Conservation (phyloP, 1,140 invertebrate genomes). For the Diorhabda carinulata region DNA sequence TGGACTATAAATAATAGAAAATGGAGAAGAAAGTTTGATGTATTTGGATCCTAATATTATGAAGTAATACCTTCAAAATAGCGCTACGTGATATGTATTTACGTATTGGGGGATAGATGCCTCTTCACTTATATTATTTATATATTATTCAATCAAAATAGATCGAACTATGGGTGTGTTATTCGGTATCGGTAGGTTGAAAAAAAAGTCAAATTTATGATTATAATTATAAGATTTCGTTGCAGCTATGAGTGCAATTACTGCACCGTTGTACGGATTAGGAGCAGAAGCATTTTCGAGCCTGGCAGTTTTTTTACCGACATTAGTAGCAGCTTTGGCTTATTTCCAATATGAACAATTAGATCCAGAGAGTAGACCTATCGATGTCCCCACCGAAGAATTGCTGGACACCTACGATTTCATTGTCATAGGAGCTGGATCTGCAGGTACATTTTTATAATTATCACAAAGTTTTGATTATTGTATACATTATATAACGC, state of each 20-base stretch:
- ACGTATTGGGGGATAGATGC: too few relatives aligned
- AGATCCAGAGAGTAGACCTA: constrained; percentile 70
- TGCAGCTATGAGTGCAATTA: constrained; percentile 40
- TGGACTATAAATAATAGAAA: too few relatives aligned
- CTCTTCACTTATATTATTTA: too few relatives aligned
- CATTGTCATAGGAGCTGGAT: constrained; percentile 89
- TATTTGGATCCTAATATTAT: too few relatives aligned
- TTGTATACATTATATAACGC: too few relatives aligned
- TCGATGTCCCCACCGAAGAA: constrained; percentile 60
- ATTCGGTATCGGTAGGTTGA: not conserved
- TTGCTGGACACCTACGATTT: constrained; percentile 76
- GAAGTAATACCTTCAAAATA: too few relatives aligned
- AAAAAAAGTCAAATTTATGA: not conserved
- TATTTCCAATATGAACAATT: constrained; percentile 75
- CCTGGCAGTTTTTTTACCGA: constrained; percentile 72
- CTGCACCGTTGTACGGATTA: constrained; percentile 37
- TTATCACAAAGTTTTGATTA: not conserved
- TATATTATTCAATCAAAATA: too few relatives aligned
- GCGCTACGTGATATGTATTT: too few relatives aligned
- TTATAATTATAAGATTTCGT: constrained; percentile 5
- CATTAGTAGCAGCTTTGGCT: constrained; percentile 72
- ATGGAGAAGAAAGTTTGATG: too few relatives aligned
- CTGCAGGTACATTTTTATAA: constrained; percentile 64
- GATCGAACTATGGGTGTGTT: not conserved
- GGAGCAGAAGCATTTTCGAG: constrained; percentile 52